Conservation (phyloP, 2,797 vertebrate genomes). For the Corythornis leucogaster region DNA sequence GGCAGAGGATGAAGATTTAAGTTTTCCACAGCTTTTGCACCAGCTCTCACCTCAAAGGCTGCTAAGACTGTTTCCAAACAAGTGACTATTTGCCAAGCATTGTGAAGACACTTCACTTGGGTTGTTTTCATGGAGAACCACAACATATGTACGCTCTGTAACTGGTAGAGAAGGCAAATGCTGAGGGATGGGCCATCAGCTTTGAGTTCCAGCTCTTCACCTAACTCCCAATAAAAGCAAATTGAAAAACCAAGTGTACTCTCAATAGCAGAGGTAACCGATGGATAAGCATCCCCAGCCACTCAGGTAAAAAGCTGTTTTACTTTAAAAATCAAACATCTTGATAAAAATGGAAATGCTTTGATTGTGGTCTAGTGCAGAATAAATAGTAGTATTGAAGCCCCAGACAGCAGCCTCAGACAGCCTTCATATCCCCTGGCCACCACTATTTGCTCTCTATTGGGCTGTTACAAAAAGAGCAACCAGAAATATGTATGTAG, state of each 20-base stretch:
- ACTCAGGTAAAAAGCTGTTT: not conserved
- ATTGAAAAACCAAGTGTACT: not conserved
- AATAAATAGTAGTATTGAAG: not conserved
- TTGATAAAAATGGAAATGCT: not conserved
- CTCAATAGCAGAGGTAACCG: not conserved
- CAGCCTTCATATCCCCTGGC: not conserved
- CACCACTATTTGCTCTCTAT: not conserved
- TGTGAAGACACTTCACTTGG: not conserved
- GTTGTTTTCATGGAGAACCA: not conserved
- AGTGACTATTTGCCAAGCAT: not conserved
- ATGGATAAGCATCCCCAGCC: not conserved
- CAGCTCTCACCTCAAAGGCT: not conserved
- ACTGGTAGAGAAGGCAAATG: not conserved
- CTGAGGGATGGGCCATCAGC: not conserved
- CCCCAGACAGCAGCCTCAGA: not conserved
- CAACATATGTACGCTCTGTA: not conserved
- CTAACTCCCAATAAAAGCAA: not conserved
- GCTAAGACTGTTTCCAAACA: not conserved
- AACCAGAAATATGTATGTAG: rapidly evolving
- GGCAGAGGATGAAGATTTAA: not conserved
- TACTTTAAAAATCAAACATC: not conserved
- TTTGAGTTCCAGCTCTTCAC: not conserved
- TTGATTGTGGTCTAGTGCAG: not conserved
- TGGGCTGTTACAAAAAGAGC: rapidly evolving
- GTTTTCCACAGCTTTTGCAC: not conserved